A percentile compares a stretch with the other conserved stretches of the same genome.
These are phyloP conservation scores for Sinodicranocentrus sp. DNA, from an alignment of 2,888 invertebrate species.

Conservation along the genomic window DNA sequence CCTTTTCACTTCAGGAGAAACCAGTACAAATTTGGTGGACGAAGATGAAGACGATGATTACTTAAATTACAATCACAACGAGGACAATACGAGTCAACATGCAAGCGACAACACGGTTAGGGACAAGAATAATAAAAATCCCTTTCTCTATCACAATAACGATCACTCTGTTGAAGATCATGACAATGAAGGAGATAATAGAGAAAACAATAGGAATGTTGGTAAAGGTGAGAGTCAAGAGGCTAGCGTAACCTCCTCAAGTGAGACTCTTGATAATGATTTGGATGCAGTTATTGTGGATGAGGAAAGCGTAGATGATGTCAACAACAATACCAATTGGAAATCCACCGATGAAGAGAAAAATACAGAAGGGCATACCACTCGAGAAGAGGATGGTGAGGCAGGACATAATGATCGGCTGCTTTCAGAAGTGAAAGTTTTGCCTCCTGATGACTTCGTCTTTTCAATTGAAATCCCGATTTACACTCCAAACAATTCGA, in stretches of 20 bases:
- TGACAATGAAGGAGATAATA: background rate
- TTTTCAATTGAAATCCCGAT: constrained; percentile 72
- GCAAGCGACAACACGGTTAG: background rate
- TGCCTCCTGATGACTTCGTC: constrained; percentile 70
- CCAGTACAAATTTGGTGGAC: background rate
- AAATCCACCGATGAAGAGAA: constrained; percentile 19
- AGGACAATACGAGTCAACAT: background rate
- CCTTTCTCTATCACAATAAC: background rate
- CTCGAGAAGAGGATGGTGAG: background rate
- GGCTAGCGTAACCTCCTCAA: background rate
- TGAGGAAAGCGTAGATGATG: constrained; percentile 48
- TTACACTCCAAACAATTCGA: constrained; percentile 40
- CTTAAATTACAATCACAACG: background rate
- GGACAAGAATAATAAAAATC: background rate
- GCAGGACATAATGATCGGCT: constrained; percentile 39
- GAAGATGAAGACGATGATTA: constrained; percentile 36
- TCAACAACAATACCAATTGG: constrained; percentile 35
- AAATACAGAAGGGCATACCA: background rate
- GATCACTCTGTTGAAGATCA: background rate
- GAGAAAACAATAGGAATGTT: background rate
- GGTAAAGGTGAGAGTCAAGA: constrained; percentile 14
- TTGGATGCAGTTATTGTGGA: constrained; percentile 14
- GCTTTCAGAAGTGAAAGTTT: constrained; percentile 73
- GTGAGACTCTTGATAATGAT: constrained; percentile 49
- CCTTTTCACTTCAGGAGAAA: constrained; percentile 19